Evolutionary conservation across 1,140 invertebrate species (phyloP).

Genomic region (Myzus persicae): DNA sequence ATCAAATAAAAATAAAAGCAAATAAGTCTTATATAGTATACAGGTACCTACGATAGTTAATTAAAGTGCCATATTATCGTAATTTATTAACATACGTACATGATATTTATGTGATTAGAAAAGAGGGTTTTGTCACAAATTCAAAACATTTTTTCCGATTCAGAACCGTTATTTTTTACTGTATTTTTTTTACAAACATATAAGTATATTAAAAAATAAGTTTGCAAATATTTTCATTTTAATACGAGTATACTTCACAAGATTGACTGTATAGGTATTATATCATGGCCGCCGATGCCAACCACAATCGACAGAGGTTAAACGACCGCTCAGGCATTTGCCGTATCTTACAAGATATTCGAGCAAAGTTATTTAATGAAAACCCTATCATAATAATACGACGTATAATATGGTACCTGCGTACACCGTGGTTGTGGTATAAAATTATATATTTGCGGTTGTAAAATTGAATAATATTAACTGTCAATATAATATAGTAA

Average conservation of each 20-base stretch:
- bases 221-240: no score
- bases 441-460: neutral
- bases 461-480: neutral
- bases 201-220: neutral
- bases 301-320: neutral
- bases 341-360: neutral
- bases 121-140: neutral
- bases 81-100: no score
- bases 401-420: neutral
- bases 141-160: neutral
- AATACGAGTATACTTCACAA: neutral
- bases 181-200: neutral
- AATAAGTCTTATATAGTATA: no score
- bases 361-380: neutral
- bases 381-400: neutral
- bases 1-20: no score
- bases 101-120: no score
- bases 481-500: neutral
- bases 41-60: no score
- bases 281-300: no score
- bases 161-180: neutral
- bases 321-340: neutral
- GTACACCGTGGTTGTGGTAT: neutral
- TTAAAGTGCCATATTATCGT: no score
- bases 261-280: neutral